Conservation (phyloP, 2,113 vertebrate genomes). For the Ardeotis arabs region DNA sequence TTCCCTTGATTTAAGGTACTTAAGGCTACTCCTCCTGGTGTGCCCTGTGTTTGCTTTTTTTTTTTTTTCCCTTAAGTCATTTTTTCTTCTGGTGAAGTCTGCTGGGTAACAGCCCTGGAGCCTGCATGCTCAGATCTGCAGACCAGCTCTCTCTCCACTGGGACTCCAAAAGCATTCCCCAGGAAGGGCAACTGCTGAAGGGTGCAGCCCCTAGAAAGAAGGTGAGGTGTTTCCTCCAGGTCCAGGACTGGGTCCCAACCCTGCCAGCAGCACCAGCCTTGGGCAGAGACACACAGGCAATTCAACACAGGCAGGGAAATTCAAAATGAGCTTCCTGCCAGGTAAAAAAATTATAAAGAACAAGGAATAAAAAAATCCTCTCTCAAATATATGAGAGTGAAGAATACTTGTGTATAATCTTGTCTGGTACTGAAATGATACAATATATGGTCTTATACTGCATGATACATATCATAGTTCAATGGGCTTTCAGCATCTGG, state of each 20-base stretch:
- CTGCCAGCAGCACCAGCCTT: not conserved
- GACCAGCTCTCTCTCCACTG: not conserved
- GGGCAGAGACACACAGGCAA: not conserved
- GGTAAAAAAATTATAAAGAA: not conserved
- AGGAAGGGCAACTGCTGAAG: not conserved
- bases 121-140: not conserved
- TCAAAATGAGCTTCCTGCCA: not conserved
- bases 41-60: not conserved
- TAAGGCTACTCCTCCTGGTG: not conserved
- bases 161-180: not conserved
- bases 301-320: not conserved
- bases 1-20: not conserved
- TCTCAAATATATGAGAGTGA: not conserved
- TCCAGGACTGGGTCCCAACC: not conserved
- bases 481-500: not conserved
- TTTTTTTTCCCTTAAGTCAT: not conserved
- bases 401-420: not conserved
- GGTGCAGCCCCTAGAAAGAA: not conserved
- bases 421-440: not conserved
- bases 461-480: not conserved
- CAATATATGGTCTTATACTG: not conserved
- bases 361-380: not conserved
- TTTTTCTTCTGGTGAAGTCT: not conserved
- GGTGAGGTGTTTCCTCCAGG: rapidly evolving
- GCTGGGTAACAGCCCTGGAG: not conserved